Conservation (phyloP, 2,113 vertebrate genomes). For the Hippocampus barbouri region DNA sequence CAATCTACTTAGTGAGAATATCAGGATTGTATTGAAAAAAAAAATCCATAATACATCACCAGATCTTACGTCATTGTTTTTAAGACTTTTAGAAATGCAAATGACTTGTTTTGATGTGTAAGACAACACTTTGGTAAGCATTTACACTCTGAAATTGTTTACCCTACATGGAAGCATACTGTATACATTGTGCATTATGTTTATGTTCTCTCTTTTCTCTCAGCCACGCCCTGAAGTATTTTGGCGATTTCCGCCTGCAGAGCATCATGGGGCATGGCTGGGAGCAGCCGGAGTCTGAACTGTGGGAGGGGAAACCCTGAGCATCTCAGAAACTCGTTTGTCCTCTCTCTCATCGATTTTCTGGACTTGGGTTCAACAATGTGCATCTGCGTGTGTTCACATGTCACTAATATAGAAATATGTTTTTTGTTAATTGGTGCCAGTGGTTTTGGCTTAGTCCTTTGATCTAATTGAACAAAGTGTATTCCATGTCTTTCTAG, state of each 20-base stretch:
- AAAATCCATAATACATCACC: no score
- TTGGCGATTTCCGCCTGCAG: slow-evolving; percentile 71
- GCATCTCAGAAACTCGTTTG: not conserved
- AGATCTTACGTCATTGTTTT: not conserved
- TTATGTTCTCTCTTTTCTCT: slow-evolving; percentile 4
- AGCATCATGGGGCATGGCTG: slow-evolving; percentile 73
- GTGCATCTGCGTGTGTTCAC: not conserved
- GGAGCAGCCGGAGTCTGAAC: slow-evolving; percentile 66
- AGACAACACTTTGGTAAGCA: not conserved
- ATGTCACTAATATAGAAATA: not conserved
- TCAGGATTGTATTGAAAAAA: not conserved
- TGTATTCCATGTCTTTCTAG: not conserved
- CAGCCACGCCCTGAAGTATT: slow-evolving; percentile 71
- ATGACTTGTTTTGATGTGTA: no score
- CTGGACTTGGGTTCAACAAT: not conserved
- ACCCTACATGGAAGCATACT: not conserved
- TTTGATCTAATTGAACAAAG: not conserved
- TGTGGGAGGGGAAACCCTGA: slow-evolving; percentile 65
- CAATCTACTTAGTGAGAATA: not conserved
- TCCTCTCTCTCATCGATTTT: not conserved
- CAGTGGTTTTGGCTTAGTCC: not conserved
- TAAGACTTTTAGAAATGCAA: not conserved
- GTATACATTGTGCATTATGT: not conserved
- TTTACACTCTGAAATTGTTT: not conserved
- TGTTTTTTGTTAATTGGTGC: not conserved